These are phyloP conservation scores for Macrosteles quadrilineatus DNA, from an alignment of 1,140 invertebrate genomes.

Conservation along the genomic window DNA sequence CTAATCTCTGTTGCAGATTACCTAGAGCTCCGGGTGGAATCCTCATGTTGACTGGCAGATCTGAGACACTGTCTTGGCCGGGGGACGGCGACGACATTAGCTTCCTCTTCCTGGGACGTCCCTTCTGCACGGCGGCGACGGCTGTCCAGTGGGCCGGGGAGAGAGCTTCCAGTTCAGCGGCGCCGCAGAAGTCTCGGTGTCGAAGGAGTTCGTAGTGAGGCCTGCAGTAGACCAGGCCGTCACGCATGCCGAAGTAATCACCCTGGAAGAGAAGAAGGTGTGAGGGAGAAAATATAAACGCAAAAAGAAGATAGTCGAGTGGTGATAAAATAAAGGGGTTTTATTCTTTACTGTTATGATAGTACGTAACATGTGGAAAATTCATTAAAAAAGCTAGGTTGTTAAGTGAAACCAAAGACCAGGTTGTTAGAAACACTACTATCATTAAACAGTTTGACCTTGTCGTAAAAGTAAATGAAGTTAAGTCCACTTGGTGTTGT, in stretches of 20 bases:
- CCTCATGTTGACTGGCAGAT: slow-evolving; percentile 63
- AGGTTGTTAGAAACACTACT: too few relatives aligned
- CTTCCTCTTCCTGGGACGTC: slow-evolving; percentile 81
- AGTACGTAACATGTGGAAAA: too few relatives aligned
- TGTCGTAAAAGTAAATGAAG: too few relatives aligned
- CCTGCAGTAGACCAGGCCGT: slow-evolving; percentile 53
- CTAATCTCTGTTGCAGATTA: slow-evolving; percentile 45
- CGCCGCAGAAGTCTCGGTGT: slow-evolving; percentile 42
- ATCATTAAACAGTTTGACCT: too few relatives aligned
- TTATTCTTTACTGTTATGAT: too few relatives aligned
- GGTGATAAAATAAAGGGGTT: too few relatives aligned
- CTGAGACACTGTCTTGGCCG: slow-evolving; percentile 43
- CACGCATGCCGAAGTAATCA: slow-evolving; percentile 85
- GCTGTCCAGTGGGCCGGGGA: slow-evolving; percentile 59
- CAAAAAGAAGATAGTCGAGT: too few relatives aligned
- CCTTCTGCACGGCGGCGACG: slow-evolving; percentile 66
- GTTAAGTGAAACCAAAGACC: too few relatives aligned
- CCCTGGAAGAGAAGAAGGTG: too few relatives aligned
- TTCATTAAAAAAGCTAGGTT: too few relatives aligned
- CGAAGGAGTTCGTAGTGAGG: slow-evolving; percentile 65
- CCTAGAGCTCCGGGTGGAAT: slow-evolving; percentile 68
- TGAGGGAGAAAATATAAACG: too few relatives aligned
- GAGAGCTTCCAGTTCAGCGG: slow-evolving; percentile 51
- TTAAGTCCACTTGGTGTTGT: too few relatives aligned
- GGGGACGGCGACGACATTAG: slow-evolving; percentile 55